Conservation (phyloP, 2,113 vertebrate species). For the Myrmecobius fasciatus region DNA sequence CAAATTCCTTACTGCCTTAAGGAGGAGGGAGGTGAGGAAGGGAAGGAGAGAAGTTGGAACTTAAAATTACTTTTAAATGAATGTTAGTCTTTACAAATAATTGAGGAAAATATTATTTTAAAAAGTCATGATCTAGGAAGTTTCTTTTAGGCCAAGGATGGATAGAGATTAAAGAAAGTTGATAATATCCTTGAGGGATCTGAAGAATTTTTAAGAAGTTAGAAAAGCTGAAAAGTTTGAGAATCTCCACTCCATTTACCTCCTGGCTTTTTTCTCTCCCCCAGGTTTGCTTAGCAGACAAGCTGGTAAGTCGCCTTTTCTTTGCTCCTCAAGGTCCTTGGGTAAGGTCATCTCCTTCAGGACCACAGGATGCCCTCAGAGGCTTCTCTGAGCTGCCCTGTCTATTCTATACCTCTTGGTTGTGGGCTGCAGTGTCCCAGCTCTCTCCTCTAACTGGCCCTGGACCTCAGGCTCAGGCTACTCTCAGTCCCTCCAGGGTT, state of each 20-base stretch:
- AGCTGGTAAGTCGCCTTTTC: constrained; percentile 10
- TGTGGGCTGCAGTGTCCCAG: background rate
- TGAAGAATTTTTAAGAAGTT: background rate
- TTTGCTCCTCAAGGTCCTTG: background rate
- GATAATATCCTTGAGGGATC: background rate
- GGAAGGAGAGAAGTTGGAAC: too few species aligned
- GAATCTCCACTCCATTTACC: background rate
- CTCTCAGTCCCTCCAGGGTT: background rate
- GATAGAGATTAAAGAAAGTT: too few species aligned
- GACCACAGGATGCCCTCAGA: background rate
- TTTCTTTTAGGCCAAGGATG: too few species aligned
- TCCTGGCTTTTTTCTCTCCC: constrained; percentile 5
- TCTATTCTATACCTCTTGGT: background rate
- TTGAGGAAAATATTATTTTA: too few species aligned
- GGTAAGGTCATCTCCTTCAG: background rate
- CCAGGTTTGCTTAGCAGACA: background rate
- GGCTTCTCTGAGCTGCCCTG: too few species aligned
- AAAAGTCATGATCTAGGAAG: too few species aligned
- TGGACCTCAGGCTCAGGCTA: background rate
- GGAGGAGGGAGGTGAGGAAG: too few species aligned
- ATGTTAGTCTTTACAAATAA: too few species aligned
- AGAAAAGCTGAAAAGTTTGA: background rate
- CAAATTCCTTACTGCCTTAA: too few species aligned
- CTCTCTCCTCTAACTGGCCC: background rate
- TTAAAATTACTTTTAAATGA: too few species aligned